These are phyloP conservation scores for Aphidius gifuensis DNA, from an alignment of 1,140 invertebrate species.

Conservation along the genomic window DNA sequence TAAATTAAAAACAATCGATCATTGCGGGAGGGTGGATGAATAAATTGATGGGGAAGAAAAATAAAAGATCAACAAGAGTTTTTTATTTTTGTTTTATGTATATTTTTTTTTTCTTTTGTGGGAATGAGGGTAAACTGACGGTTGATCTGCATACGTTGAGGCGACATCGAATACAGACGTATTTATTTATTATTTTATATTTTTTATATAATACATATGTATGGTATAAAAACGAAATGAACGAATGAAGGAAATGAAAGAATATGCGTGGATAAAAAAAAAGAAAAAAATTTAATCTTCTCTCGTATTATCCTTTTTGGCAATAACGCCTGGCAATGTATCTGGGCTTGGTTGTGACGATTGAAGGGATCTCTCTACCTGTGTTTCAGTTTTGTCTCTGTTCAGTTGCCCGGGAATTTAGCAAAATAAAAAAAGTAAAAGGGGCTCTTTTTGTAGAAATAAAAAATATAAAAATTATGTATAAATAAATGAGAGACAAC, in stretches of 20 bases:
- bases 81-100: not conserved
- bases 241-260: conserved; percentile 12
- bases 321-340: conserved; percentile 33
- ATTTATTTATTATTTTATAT: too few species aligned
- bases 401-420: conserved; percentile 13
- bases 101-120: too few species aligned
- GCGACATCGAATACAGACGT: not conserved
- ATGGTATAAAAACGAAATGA: conserved; percentile 2
- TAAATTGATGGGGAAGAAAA: too few species aligned
- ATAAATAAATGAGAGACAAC: not conserved
- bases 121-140: conserved; percentile 2
- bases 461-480: not conserved
- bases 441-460: not conserved
- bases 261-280: conserved; percentile 23
- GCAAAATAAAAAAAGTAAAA: conserved; percentile 2
- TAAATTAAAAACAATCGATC: too few species aligned
- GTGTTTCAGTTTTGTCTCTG: not conserved
- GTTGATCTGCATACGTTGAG: conserved; percentile 14
- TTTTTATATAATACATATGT: not conserved
- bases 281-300: conserved; percentile 38
- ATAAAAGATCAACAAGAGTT: too few species aligned
- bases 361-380: not conserved
- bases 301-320: conserved; percentile 39
- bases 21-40: too few species aligned
- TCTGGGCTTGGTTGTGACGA: conserved; percentile 16